A percentile compares a stretch with the other conserved stretches of the same genome.
Evolutionary conservation across 2,113 vertebrate genomes (phyloP).

Genomic region (Engystomops pustulosus): DNA sequence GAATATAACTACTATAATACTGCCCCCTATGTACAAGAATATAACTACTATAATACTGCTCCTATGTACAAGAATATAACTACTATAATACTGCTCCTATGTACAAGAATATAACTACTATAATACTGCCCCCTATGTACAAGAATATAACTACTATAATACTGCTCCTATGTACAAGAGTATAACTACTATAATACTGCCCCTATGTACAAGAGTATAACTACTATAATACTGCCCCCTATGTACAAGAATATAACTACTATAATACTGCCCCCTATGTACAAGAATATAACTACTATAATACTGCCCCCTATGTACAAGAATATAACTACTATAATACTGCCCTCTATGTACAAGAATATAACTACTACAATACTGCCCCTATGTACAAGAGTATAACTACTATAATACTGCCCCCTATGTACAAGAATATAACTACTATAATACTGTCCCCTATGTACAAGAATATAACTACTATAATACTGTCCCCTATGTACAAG

Average conservation of each 20-base stretch:
- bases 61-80: too few relatives aligned
- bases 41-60: neutral
- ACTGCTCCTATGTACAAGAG: neutral
- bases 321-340: constrained; percentile 2
- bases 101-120: neutral
- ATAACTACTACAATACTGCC: neutral
- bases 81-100: neutral
- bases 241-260: constrained; percentile 1
- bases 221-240: neutral
- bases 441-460: neutral
- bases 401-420: neutral
- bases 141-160: constrained; percentile 1
- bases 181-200: constrained; percentile 4
- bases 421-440: constrained; percentile 13
- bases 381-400: too few relatives aligned
- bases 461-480: too few relatives aligned
- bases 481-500: neutral
- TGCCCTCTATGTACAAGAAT: neutral
- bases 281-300: neutral
- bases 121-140: neutral
- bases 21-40: neutral
- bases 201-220: neutral
- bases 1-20: constrained; percentile 2
- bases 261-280: neutral
- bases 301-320: too few relatives aligned